A percentile compares a stretch with the other conserved stretches of the same genome.
phyloP scores from a whole-genome alignment of 2,888 invertebrate species.

The Drosophila formosana region DNA sequence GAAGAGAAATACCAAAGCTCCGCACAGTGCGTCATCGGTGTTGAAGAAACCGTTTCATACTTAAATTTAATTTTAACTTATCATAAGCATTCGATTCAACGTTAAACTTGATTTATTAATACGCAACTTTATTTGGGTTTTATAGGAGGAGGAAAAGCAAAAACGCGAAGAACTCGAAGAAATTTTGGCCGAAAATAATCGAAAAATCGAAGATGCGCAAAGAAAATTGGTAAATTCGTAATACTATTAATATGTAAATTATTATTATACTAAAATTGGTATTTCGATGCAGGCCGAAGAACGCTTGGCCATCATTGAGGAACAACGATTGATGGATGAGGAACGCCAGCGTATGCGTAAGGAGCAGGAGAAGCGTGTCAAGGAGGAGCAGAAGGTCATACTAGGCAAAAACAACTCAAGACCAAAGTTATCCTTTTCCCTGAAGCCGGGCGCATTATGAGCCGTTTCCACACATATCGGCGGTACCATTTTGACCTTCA shows the following conservation, averaged over 20 bases:
- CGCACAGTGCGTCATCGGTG: slow-evolving; percentile 62
- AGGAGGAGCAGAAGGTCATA: slow-evolving; percentile 98
- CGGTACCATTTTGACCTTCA: slow-evolving; percentile 30
- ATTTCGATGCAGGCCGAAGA: slow-evolving; percentile 93
- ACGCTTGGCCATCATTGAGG: slow-evolving; percentile 97
- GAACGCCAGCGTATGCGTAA: slow-evolving; percentile 96
- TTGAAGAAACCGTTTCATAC: slow-evolving; percentile 54
- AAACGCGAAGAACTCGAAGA: slow-evolving; percentile 98
- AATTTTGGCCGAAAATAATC: slow-evolving; percentile 99
- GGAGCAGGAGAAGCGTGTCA: slow-evolving; percentile 95
- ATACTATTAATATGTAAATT: neutral
- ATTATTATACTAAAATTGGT: neutral
- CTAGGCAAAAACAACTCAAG: slow-evolving; percentile 98
- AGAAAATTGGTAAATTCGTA: slow-evolving; percentile 92
- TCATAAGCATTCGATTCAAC: slow-evolving; percentile 45
- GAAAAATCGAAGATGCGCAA: slow-evolving; percentile 98
- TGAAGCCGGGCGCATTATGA: slow-evolving; percentile 92
- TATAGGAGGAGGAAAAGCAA: slow-evolving; percentile 98
- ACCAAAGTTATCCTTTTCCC: slow-evolving; percentile 96
- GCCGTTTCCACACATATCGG: slow-evolving; percentile 49
- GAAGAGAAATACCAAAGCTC: slow-evolving; percentile 42
- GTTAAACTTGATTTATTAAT: slow-evolving; percentile 56
- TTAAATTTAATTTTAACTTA: slow-evolving; percentile 39
- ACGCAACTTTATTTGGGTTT: slow-evolving; percentile 82
- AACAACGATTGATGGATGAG: slow-evolving; percentile 98